Evolutionary conservation across 2,888 invertebrate genomes (phyloP).

Genomic region (Gryllus longicercus): DNA sequence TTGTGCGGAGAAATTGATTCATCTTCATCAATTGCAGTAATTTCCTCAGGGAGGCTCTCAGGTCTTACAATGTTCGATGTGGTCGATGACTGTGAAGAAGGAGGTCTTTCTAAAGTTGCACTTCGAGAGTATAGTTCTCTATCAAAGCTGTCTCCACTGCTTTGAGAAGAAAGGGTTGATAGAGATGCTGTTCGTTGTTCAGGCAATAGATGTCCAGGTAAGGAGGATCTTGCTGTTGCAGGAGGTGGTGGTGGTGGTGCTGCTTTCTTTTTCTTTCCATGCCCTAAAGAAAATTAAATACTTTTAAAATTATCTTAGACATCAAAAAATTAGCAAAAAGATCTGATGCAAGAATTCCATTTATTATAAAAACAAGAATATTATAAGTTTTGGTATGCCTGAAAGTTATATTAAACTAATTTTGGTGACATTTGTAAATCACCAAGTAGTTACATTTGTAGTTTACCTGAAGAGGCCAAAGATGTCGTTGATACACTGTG

Average conservation of each 20-base stretch:
- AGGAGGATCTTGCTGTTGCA: constrained; percentile 40
- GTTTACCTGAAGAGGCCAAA: constrained; percentile 37
- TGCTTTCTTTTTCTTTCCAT: constrained; percentile 58
- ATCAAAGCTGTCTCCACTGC: constrained; percentile 7
- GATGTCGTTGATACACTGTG: constrained; percentile 42
- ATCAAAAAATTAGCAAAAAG: no score
- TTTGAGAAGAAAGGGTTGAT: neutral
- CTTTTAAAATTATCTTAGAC: no score
- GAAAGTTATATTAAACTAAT: no score
- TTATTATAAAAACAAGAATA: neutral
- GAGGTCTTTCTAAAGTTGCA: constrained; percentile 3
- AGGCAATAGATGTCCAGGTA: neutral
- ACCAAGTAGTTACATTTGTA: no score
- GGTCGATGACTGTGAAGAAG: neutral
- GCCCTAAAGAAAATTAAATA: constrained; percentile 30
- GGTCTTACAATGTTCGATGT: neutral
- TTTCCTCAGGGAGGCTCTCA: neutral
- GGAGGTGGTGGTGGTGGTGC: constrained; percentile 49
- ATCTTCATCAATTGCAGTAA: neutral
- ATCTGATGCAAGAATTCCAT: neutral
- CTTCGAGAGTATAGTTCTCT: neutral
- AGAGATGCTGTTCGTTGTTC: neutral
- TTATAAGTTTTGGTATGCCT: no score
- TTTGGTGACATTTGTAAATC: no score
- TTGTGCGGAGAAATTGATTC: neutral